Percentiles rank a stretch among this genome's conserved stretches.
phyloP scores from a whole-genome alignment of 37 sponge, comb jelly and placozoan genomes.

The Dysidea cf. avara region DNA sequence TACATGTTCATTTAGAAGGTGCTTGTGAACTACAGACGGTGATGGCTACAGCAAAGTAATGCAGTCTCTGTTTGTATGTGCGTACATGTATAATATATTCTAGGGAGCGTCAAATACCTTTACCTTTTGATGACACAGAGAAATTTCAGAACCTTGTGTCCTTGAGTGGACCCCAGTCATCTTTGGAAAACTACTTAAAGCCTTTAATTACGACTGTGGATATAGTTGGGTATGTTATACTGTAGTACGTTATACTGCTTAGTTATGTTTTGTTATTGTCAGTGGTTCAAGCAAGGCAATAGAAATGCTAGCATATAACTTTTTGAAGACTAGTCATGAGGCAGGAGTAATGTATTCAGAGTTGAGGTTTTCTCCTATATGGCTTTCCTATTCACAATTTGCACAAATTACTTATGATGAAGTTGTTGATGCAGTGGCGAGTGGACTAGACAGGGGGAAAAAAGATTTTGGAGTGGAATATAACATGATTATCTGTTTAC shows the following conservation, averaged over 20 bases:
- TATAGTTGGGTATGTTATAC: no score
- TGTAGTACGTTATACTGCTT: no score
- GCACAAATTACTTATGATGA: conserved; percentile 21
- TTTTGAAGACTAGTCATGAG: conserved; percentile 60
- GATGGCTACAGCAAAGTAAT: conserved; percentile 49
- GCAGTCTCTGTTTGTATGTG: no score
- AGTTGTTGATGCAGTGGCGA: conserved; percentile 35
- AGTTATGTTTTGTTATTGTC: background rate
- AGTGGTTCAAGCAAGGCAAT: conserved; percentile 42
- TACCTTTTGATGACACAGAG: conserved; percentile 37
- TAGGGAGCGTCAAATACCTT: conserved; percentile 10
- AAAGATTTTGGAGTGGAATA: conserved; percentile 60
- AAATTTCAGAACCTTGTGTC: conserved; percentile 31
- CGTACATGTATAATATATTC: no score
- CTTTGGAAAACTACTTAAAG: conserved; percentile 62
- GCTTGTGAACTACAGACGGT: conserved; percentile 68
- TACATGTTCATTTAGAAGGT: conserved; percentile 88
- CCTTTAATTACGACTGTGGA: no score
- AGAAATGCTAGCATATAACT: conserved; percentile 70
- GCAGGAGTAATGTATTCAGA: conserved; percentile 76
- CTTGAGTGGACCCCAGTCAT: conserved; percentile 16
- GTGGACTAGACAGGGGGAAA: conserved; percentile 64
- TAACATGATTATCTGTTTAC: conserved; percentile 57
- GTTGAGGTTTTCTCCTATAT: conserved; percentile 66
- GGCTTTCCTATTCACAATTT: background rate